Conservation (phyloP, 2,888 invertebrate genomes). For the Eugnorisma glareosa region DNA sequence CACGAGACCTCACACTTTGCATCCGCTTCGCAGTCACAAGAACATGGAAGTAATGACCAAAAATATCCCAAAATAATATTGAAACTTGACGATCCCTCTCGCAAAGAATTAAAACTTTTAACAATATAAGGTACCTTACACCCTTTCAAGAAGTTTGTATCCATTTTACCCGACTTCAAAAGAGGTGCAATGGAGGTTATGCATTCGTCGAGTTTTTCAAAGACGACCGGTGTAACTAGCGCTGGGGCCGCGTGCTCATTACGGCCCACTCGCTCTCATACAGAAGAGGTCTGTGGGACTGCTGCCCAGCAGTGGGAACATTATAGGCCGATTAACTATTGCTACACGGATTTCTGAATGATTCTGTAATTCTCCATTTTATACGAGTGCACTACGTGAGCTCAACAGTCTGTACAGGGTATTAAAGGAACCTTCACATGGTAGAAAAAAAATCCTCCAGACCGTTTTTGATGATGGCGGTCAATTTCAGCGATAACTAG, state of each 20-base stretch:
- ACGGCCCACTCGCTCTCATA: not conserved
- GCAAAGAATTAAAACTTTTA: slow-evolving; percentile 32
- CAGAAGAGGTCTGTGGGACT: not conserved
- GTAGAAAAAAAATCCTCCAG: not conserved
- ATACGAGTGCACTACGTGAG: not conserved
- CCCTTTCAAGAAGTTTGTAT: not conserved
- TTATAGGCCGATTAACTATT: not conserved
- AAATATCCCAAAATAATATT: not conserved
- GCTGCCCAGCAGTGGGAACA: not conserved
- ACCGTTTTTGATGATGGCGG: not conserved
- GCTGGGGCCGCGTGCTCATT: not conserved
- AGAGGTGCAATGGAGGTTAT: not conserved
- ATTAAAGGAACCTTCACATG: not conserved
- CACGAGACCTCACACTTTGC: not conserved
- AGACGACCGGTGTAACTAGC: not conserved
- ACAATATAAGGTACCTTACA: slow-evolving; percentile 9
- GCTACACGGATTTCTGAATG: not conserved
- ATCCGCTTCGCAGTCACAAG: too few species aligned
- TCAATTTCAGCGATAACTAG: not conserved
- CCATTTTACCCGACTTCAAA: not conserved
- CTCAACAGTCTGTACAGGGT: not conserved
- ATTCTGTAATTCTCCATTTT: not conserved
- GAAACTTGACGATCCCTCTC: slow-evolving; percentile 21
- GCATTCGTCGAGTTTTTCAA: not conserved
- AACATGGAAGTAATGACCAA: slow-evolving; percentile 1